These are phyloP conservation scores for Oryzias celebensis DNA, from an alignment of 2,113 vertebrate species.

Conservation along the genomic window DNA sequence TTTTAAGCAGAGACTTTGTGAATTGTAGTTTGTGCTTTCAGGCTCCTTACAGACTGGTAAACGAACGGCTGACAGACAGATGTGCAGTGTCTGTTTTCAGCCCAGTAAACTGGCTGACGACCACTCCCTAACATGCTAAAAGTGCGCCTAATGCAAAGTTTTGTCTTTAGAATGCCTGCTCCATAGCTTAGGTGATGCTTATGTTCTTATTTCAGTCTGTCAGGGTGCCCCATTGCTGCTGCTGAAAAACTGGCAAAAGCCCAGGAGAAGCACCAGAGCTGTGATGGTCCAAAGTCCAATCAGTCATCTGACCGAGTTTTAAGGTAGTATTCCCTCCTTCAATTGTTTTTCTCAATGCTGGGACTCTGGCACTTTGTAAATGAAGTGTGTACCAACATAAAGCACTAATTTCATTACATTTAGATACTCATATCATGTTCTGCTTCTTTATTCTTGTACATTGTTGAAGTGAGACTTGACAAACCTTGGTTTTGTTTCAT, in stretches of 20 bases:
- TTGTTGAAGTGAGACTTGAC: conserved; percentile 33
- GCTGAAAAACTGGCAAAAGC: conserved; percentile 98
- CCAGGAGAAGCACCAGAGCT: conserved; percentile 96
- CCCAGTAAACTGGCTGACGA: no score
- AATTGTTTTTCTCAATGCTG: no score
- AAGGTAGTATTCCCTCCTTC: conserved; percentile 82
- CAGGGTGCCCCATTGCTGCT: conserved; percentile 97
- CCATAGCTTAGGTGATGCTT: neutral
- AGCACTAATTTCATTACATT: conserved; percentile 10
- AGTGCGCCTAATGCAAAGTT: neutral
- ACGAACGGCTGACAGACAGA: conserved; percentile 32
- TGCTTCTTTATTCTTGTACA: conserved; percentile 1
- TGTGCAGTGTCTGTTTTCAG: conserved; percentile 23
- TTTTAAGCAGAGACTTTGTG: conserved; percentile 27
- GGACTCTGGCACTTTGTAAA: no score
- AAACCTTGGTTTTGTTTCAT: conserved; percentile 36
- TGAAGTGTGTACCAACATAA: neutral
- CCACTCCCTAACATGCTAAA: no score
- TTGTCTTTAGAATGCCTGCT: conserved; percentile 1
- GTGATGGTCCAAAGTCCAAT: conserved; percentile 92
- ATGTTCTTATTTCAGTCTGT: conserved; percentile 85
- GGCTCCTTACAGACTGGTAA: neutral
- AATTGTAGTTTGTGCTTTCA: conserved; percentile 8
- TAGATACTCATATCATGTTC: conserved; percentile 9
- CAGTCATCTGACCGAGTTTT: conserved; percentile 96